Evolutionary conservation across 2,888 invertebrate genomes (phyloP), one percentile per base, ranked within the genome.

Genomic region (Spodoptera exigua): DNA sequence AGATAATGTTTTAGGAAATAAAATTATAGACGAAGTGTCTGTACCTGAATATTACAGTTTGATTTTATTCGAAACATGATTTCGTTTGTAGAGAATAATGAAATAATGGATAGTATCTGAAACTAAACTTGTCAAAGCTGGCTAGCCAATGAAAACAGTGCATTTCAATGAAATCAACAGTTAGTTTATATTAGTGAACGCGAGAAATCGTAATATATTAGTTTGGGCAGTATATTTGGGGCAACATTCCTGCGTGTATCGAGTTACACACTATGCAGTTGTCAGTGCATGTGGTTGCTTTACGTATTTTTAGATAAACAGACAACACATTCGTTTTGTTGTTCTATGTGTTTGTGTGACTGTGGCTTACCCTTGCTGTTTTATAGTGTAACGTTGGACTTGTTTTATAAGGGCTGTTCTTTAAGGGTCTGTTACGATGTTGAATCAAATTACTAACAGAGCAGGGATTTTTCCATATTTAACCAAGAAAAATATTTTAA

Each of bases 251-350:
- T 44, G 62, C 41, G 43, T 14, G 35, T 54, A 49, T 75, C 67
- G 27, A 18, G 61, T 77, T 74, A 77, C 75, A 61, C 52, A 34
- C 53, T 54, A 69, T 18, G 37, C 46, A 56, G 53, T 41, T 56
- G 64, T 61, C 70, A 52, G 51, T 45, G 47, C 62, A 69, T 37
- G 73, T 56, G 54, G 39, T 40, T 46, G 16, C 13, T 58, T 58
- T 41, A 65, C 47, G 32, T 77, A 74, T 74, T 74, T 74, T 44
- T 74, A 77, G 70, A 69, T 41, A 64, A 47, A 47, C 32, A 16
- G 13, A 16, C 16, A 12, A 52, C 4, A 27, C 37, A 39, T 16
- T 52, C 14, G 32, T 14, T 35, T 36, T 10, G 17, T 27, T 18
- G 27, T 11, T 21, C 10, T 10, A 45, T 45, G 45, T 12, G 45